These are phyloP conservation scores for Chlorospingus flavigularis DNA, from an alignment of 2,797 vertebrate species.

Conservation along the genomic window DNA sequence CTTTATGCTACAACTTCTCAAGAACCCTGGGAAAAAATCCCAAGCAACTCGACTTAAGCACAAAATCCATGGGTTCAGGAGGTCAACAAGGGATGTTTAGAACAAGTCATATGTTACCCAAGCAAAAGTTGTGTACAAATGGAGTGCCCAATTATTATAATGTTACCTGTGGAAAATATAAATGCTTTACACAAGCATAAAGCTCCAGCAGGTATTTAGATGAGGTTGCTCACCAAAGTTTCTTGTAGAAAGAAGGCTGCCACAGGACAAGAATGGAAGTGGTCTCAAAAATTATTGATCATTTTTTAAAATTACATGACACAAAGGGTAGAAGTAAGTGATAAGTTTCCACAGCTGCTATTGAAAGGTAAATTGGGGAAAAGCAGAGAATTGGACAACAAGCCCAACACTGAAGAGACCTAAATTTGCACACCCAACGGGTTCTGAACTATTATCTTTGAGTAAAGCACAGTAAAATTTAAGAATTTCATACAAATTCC, in stretches of 20 bases:
- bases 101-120: rapidly evolving
- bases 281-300: not conserved
- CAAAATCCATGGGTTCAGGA: not conserved
- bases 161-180: not conserved
- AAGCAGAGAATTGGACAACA: not conserved
- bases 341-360: not conserved
- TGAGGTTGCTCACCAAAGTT: not conserved
- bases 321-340: not conserved
- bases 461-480: not conserved
- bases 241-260: not conserved
- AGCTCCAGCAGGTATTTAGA: not conserved
- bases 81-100: not conserved
- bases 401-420: not conserved
- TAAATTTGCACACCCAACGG: not conserved
- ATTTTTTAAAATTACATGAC: not conserved
- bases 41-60: no score
- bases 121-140: not conserved
- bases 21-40: not conserved
- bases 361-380: not conserved
- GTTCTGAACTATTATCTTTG: not conserved
- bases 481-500: not conserved
- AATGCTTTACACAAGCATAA: not conserved
- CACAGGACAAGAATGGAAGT: not conserved
- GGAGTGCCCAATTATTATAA: not conserved
- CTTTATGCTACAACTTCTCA: not conserved